Base-by-base conservation (phyloP, 2,888 invertebrate genomes). In the Pinctada fucata region DNA sequence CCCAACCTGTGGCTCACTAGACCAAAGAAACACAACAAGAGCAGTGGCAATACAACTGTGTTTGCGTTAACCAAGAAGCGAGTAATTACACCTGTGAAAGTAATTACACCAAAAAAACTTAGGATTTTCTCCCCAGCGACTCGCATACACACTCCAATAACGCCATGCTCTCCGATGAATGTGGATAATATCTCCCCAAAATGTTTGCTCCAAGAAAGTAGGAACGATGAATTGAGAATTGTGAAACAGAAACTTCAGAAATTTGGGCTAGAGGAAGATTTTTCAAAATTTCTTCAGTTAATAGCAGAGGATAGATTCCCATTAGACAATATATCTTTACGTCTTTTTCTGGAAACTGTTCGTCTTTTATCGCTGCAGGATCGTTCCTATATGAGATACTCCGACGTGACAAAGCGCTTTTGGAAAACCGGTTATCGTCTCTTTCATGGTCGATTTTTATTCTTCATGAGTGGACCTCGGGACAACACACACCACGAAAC, bases 391-490 rank as follows among this genome's bases (percentile, higher is more conserved):
- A 81, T 81, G 81, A 31, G 72, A 58, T 81, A 76, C 64, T 78
- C 16, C 1, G 64, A 72, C 10, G 16, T 10, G 58, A 73, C 77
- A 5, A 77, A 71, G n/a, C 8, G 64, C 10, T 80, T 80, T 50
- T 81, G 81, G 78, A 67, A 72, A 49, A 52, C 76, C 3, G 73
- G 78, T 5, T 81, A 76, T 66, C 48, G 78, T 2, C 47, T 81
- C 8, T 81, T 78, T 50, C 72, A 81, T 76, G 78, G 66, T 6
- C 78, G 76, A 69, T 78, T 81, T 66, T n/a, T 78, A 3, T 81
- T 64, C 64, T 79, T 69, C 47, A 76, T 79, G 74, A 48, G 69
- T 10, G 81, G 81, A 8, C 69, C 78, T 3, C 31, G 31, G 31
- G 31, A 31, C 31, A 31, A 31, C 31, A 31, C 31, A 31, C 31